Conservation (phyloP, 2,113 vertebrate genomes). For the Rhinolophus sinicus region DNA sequence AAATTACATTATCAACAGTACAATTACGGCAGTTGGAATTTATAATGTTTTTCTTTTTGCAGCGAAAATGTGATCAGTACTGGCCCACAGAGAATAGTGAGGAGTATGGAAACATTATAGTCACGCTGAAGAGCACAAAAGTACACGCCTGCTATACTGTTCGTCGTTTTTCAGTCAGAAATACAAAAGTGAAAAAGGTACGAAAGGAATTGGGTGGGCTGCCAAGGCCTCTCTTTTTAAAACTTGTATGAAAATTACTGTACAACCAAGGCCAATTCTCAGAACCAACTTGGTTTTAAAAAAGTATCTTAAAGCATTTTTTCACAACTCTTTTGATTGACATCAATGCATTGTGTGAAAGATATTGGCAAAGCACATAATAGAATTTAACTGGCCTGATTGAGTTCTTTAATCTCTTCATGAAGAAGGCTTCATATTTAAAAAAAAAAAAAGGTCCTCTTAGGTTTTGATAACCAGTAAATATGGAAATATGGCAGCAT, state of each 20-base stretch:
- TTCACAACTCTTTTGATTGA: conserved; percentile 11
- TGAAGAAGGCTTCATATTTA: neutral
- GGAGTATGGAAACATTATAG: conserved; percentile 96
- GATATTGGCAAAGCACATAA: neutral
- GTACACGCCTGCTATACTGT: conserved; percentile 97
- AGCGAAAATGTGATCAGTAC: conserved; percentile 99
- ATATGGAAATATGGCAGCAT: neutral
- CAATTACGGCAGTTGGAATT: neutral
- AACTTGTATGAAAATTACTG: neutral
- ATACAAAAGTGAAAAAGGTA: conserved; percentile 97
- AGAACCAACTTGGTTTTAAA: neutral
- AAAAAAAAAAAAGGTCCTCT: neutral
- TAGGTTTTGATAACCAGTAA: neutral
- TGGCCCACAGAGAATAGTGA: conserved; percentile 98
- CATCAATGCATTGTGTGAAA: neutral
- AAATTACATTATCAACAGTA: neutral
- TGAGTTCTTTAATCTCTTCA: neutral
- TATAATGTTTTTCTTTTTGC: conserved; percentile 54
- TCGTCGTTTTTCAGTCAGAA: conserved; percentile 94
- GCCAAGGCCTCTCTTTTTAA: neutral
- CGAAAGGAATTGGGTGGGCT: neutral
- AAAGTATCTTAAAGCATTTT: neutral
- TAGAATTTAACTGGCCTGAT: neutral
- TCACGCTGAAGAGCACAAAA: conserved; percentile 96
- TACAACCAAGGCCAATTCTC: neutral